Evolutionary conservation across 2,113 vertebrate genomes (phyloP).

Genomic region (Lampris megalopsis): DNA sequence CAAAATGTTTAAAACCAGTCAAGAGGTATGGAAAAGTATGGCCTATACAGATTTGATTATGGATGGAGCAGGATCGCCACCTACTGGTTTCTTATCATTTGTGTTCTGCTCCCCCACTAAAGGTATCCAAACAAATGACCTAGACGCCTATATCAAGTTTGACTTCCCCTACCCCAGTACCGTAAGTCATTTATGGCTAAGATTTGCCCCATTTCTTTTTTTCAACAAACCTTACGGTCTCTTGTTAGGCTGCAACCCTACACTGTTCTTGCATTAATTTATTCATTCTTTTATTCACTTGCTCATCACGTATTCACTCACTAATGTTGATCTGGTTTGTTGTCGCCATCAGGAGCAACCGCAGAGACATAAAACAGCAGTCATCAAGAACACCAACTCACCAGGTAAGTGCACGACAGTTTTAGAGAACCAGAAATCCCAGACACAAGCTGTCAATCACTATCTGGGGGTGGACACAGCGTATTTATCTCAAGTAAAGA

Average conservation of each 20-base stretch:
- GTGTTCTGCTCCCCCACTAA: neutral
- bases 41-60: too few species aligned
- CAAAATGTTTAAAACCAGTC: too few species aligned
- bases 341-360: constrained; percentile 87
- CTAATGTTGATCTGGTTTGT: neutral
- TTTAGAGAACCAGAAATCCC: neutral
- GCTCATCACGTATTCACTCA: neutral
- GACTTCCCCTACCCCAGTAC: constrained; percentile 95
- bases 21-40: too few species aligned
- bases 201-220: neutral
- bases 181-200: constrained; percentile 77
- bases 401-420: constrained; percentile 84
- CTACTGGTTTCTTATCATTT: neutral
- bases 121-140: constrained; percentile 91
- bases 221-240: neutral
- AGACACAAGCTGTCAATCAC: neutral
- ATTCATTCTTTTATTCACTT: neutral
- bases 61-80: too few species aligned
- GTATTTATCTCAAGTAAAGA: too few species aligned
- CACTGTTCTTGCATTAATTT: neutral
- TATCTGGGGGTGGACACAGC: too few species aligned
- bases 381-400: constrained; percentile 94
- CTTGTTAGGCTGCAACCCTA: neutral
- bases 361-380: constrained; percentile 93
- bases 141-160: constrained; percentile 93